A percentile compares a stretch with the other conserved stretches of the same genome.
Evolutionary conservation across 2,888 invertebrate genomes (phyloP).

Genomic region (Dascillus cervinus): DNA sequence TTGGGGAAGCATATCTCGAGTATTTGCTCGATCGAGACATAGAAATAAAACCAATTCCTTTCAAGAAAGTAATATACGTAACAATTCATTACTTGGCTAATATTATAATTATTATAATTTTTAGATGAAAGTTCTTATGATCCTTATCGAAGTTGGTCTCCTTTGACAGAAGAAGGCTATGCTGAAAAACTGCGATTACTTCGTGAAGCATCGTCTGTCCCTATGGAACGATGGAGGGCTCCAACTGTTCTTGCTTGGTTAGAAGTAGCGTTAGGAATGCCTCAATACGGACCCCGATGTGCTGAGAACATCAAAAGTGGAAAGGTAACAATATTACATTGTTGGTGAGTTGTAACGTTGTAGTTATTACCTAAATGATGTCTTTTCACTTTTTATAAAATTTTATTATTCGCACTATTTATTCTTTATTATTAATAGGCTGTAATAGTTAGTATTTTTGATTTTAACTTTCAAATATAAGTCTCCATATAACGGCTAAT

Average conservation of each 20-base stretch:
- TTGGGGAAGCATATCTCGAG: conserved; percentile 88
- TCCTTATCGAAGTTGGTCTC: conserved; percentile 53
- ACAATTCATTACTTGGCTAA: background rate
- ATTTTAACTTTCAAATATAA: no score
- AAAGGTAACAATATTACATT: no score
- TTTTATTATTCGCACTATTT: no score
- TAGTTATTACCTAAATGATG: no score
- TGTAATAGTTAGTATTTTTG: no score
- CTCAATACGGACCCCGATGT: conserved; percentile 82
- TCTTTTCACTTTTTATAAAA: no score
- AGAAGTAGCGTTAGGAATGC: conserved; percentile 90
- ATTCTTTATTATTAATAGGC: no score
- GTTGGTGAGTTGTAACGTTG: no score
- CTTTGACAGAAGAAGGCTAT: conserved; percentile 63
- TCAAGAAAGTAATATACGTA: conserved; percentile 51
- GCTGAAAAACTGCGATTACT: conserved; percentile 69
- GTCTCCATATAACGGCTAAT: no score
- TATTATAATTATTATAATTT: conserved; percentile 4
- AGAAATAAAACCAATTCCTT: conserved; percentile 65
- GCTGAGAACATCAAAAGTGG: conserved; percentile 94
- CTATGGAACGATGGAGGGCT: conserved; percentile 87
- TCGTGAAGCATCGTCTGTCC: conserved; percentile 75
- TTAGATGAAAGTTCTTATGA: conserved; percentile 40
- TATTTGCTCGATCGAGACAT: conserved; percentile 79
- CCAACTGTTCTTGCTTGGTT: conserved; percentile 92